A percentile compares a stretch with the other conserved stretches of the same genome.
phyloP scores from a whole-genome alignment of 2,113 vertebrate species.

The Pundamilia nyererei region DNA sequence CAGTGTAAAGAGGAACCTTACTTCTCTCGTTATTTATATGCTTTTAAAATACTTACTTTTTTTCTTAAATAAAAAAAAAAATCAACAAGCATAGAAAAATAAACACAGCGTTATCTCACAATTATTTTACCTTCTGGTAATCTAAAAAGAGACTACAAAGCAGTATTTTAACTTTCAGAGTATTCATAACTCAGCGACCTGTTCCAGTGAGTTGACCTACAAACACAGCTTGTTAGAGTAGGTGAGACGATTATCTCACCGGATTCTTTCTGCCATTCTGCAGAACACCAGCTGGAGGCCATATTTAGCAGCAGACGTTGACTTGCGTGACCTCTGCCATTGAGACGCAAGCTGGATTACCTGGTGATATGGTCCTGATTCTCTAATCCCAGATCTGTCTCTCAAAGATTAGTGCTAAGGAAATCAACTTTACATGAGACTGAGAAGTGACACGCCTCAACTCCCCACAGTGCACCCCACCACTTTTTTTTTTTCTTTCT shows the following conservation, averaged over 20 bases:
- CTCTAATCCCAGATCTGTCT: conserved; percentile 60
- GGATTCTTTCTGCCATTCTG: background rate
- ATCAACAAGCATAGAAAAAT: no score
- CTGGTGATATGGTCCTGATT: conserved; percentile 44
- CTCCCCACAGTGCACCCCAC: background rate
- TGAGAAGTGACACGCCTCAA: conserved; percentile 9
- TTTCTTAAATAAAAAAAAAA: background rate
- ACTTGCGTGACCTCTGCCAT: conserved; percentile 51
- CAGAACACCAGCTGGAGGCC: conserved; percentile 2
- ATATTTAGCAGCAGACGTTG: conserved; percentile 50
- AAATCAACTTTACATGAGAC: conserved; percentile 32
- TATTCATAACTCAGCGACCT: background rate
- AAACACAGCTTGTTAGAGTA: background rate
- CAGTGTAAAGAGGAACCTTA: background rate
- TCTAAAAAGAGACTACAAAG: background rate
- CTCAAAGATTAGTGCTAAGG: conserved; percentile 46
- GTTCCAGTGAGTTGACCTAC: background rate
- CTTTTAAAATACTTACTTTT: conserved; percentile 27
- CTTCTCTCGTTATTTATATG: background rate
- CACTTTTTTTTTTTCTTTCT: background rate
- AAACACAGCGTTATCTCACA: no score
- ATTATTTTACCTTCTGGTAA: background rate
- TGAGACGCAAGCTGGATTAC: conserved; percentile 60
- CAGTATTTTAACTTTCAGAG: background rate
- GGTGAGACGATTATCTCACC: conserved; percentile 38